These are phyloP conservation scores for Epinephelus lanceolatus DNA, from an alignment of 2,113 vertebrate genomes.

Conservation along the genomic window DNA sequence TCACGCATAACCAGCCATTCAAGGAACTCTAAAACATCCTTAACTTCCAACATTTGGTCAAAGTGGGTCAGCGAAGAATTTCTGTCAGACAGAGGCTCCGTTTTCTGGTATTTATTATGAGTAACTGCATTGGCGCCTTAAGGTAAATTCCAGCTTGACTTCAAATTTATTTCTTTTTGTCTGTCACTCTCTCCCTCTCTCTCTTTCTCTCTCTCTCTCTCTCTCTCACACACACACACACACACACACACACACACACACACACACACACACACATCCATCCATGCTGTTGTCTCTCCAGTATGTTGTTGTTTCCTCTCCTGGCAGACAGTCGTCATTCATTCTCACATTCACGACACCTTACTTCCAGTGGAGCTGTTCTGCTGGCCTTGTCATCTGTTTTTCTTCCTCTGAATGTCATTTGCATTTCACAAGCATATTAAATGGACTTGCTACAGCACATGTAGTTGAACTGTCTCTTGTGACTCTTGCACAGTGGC, in stretches of 20 bases:
- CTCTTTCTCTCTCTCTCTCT: not conserved
- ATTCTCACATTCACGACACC: not conserved
- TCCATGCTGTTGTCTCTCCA: constrained; percentile 16
- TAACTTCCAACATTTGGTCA: constrained; percentile 52
- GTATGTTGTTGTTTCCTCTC: not conserved
- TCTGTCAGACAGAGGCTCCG: constrained; percentile 41
- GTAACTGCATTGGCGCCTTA: constrained; percentile 42
- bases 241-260: too few species aligned
- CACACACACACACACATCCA: not conserved
- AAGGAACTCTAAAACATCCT: constrained; percentile 29
- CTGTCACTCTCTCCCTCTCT: not conserved
- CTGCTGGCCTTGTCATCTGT: not conserved
- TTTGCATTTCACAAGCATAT: not conserved
- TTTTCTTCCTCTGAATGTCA: constrained; percentile 5
- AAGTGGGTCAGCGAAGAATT: not conserved
- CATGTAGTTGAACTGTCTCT: not conserved
- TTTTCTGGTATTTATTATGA: constrained; percentile 41
- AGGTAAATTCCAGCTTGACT: constrained; percentile 51
- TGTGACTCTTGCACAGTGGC: not conserved
- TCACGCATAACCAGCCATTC: constrained; percentile 35
- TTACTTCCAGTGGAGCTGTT: not conserved
- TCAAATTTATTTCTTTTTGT: constrained; percentile 31
- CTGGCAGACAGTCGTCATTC: constrained; percentile 23
- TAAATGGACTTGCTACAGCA: not conserved
- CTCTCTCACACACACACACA: not conserved